A percentile compares a stretch with the other conserved stretches of the same genome.
Evolutionary conservation across 2,113 vertebrate species (phyloP).

Genomic region (Cricetomys ansorgei): DNA sequence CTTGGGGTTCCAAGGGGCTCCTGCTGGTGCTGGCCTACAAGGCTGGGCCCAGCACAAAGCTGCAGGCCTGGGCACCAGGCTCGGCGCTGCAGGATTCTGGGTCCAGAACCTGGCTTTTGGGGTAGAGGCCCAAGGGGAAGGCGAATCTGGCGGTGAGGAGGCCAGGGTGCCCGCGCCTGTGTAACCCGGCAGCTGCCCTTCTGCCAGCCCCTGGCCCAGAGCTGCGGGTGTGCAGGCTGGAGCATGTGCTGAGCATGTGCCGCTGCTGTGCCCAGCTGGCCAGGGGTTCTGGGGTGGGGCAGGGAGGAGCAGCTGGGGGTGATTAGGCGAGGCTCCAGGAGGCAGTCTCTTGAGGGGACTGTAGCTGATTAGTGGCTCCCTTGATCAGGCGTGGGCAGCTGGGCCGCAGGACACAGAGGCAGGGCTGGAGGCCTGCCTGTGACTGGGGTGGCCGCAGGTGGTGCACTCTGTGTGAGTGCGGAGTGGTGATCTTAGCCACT

Average conservation of each 20-base stretch:
- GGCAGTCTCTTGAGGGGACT: not conserved
- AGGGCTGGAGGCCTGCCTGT: slow-evolving; percentile 88
- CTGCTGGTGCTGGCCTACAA: slow-evolving; percentile 83
- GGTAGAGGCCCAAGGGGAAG: not conserved
- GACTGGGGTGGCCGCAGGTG: slow-evolving; percentile 89
- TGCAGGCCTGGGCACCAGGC: slow-evolving; percentile 68
- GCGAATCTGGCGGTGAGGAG: slow-evolving; percentile 73
- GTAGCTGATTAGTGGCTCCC: not conserved
- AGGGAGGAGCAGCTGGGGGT: slow-evolving; percentile 83
- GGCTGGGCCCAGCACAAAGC: slow-evolving; percentile 76
- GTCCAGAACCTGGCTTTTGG: not conserved
- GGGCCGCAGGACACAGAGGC: slow-evolving; percentile 90
- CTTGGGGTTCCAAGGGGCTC: slow-evolving; percentile 85
- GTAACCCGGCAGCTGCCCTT: slow-evolving; percentile 86
- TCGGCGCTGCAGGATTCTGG: slow-evolving; percentile 77
- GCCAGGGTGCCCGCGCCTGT: slow-evolving; percentile 86
- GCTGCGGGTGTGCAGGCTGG: slow-evolving; percentile 87
- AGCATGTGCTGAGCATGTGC: slow-evolving; percentile 88
- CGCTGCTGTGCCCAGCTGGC: slow-evolving; percentile 88
- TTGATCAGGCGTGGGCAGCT: slow-evolving; percentile 94
- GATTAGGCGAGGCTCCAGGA: not conserved
- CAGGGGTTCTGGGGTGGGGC: slow-evolving; percentile 92
- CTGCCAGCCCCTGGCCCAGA: slow-evolving; percentile 83
- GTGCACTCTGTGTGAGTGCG: slow-evolving; percentile 94
- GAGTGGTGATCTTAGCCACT: slow-evolving; percentile 60